phyloP scores from a whole-genome alignment of 2,888 invertebrate genomes.

The Volucella bombylans region DNA sequence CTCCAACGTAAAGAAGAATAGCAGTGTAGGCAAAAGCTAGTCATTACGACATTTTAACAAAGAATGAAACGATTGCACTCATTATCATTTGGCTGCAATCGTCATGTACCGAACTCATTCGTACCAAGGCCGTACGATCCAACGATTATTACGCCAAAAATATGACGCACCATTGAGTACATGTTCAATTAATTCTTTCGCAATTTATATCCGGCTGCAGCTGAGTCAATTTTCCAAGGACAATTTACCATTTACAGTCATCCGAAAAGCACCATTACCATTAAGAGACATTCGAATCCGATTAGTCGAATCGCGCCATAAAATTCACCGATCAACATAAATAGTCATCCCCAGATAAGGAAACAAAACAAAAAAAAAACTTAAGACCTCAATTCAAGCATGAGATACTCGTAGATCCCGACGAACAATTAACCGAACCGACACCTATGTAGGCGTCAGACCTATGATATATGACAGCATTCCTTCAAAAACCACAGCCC shows the following conservation, averaged over 20 bases:
- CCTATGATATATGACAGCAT: conserved; percentile 71
- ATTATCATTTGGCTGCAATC: too few relatives aligned
- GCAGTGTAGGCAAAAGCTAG: too few relatives aligned
- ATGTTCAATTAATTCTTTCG: background rate
- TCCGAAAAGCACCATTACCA: conserved; percentile 16
- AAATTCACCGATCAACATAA: conserved; percentile 41
- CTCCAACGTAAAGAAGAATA: too few relatives aligned
- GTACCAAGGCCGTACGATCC: too few relatives aligned
- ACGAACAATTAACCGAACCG: conserved; percentile 60
- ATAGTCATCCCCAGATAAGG: conserved; percentile 23
- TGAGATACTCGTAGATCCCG: conserved; percentile 25
- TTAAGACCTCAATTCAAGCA: conserved; percentile 26
- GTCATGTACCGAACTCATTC: too few relatives aligned
- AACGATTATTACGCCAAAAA: background rate
- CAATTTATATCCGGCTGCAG: conserved; percentile 9
- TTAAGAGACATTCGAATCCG: background rate
- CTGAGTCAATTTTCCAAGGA: conserved; percentile 54
- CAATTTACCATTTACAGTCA: conserved; percentile 44
- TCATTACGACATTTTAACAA: too few relatives aligned
- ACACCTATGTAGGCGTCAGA: conserved; percentile 65
- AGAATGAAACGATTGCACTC: too few relatives aligned
- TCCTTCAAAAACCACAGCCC: conserved; percentile 64
- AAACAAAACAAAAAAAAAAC: background rate
- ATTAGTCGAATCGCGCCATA: conserved; percentile 13
- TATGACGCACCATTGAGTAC: conserved; percentile 30